Evolutionary conservation across 2,113 vertebrate genomes (phyloP).

Genomic region (Cygnus buccinator): DNA sequence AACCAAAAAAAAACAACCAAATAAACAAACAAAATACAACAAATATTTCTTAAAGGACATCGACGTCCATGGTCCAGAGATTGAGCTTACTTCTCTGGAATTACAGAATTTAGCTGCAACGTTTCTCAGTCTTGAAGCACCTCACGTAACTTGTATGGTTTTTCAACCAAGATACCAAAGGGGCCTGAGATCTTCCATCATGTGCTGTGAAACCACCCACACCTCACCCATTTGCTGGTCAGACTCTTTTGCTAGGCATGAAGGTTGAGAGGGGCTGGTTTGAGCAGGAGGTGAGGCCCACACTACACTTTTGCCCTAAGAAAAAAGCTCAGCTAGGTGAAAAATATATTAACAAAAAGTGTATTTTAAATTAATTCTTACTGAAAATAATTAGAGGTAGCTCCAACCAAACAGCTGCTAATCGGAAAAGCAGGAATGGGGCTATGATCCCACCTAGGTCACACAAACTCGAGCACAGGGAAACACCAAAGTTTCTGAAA

Average conservation of each 20-base stretch:
- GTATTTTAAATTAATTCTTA: conserved; percentile 55
- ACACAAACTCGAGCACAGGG: conserved; percentile 89
- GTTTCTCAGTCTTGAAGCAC: not conserved
- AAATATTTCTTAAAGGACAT: not conserved
- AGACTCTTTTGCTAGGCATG: not conserved
- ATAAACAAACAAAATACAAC: not conserved
- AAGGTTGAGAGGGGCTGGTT: not conserved
- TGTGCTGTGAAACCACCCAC: not conserved
- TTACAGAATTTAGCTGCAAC: not conserved
- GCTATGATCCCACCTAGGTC: conserved; percentile 90
- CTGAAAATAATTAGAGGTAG: conserved; percentile 94
- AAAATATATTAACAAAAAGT: not conserved
- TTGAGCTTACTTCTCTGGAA: not conserved
- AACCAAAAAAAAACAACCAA: not conserved
- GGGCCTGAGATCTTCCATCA: not conserved
- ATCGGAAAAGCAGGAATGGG: conserved; percentile 89
- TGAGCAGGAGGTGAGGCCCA: not conserved
- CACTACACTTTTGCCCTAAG: not conserved
- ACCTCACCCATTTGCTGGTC: not conserved
- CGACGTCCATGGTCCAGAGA: not conserved
- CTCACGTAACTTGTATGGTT: not conserved
- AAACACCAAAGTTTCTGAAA: conserved; percentile 90
- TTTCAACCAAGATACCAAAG: not conserved
- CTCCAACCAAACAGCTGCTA: conserved; percentile 88
- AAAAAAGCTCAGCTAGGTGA: not conserved